Base-by-base conservation (phyloP, 2,888 invertebrate species). In the Imbricaverruca yamaguchii region DNA sequence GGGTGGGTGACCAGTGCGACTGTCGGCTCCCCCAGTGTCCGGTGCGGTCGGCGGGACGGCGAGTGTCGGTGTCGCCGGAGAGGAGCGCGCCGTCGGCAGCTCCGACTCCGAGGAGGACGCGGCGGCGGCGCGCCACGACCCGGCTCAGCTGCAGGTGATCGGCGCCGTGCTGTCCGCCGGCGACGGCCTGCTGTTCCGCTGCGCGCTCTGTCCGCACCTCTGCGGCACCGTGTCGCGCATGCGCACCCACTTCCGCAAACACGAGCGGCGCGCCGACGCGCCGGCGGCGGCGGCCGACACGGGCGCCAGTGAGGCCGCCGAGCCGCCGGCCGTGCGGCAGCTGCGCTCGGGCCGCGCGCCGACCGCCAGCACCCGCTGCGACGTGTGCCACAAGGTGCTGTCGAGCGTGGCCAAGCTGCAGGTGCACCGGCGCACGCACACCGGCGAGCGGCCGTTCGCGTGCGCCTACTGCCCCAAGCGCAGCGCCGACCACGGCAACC, bases 171-270 rank as follows among this genome's bases (percentile, higher is more conserved):
- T 74, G 74, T 7, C 21, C 55, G 18, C 53, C 21, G 55, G 55
- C 74, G 74, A 74, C 21, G 18, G 18, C 53, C 74, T 74, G 74
- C 53, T 74, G 74, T 74, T 74, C 74, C 55, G 53, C 74, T 74
- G 74, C 55, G 18, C 74, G 7, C 39, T 69, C 12, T 69, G 69
- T 7, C 15, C 69, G 25, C 10, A 39, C 7, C 39, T 39, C 15
- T 69, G 23, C 39, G 23, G 7, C 69, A 15, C 39, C 6, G 69
- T 39, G 15, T 12, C 25, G 7, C 25, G 39, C 6, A 25, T 69
- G 15, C 69, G 69, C 15, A 1, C 69, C 39, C 69, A 69, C 69
- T 23, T 11, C 69, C 13, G 23, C 6, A 13, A 8, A 39, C 69
- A 69, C 69, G 25, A 13, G 39, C 69, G 15, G 39, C 69, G 15